Base-by-base conservation (phyloP, 2,888 invertebrate species). In the Pristionchus mayeri region DNA sequence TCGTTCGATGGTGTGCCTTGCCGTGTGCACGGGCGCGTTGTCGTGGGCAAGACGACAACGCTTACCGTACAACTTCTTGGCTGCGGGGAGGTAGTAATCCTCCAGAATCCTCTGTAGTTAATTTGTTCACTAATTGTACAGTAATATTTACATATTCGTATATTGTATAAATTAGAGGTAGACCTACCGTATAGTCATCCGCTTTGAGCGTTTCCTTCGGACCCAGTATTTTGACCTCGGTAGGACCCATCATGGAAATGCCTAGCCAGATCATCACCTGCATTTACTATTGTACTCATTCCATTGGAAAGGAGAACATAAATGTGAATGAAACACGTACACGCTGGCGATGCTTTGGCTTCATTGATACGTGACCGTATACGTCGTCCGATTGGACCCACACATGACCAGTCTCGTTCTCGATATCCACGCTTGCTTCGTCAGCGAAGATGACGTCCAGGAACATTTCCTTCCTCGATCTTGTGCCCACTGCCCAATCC, bases 201-300 rank as follows among this genome's bases (percentile, higher is more conserved):
- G 16, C 2, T 21, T 67, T 67, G 6, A 67, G 18, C 3, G 7
- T 40, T 21, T 67, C 67, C 21, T 34, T 67, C 18, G 67, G 67
- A 6, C 67, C 67, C 21, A 67, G 21, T 2, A 67, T 67, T n/a
- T 67, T 67, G 67, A 67, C 21, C 37, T 67, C 40, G 6, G 67
- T 37, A n/a, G 67, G 21, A 3, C 67, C 67, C 67, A 67, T 67
- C 67, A 67, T 67, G 1, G 67, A 67, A 6, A 67, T 67, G 0
- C 37, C 67, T 3, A 67, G 18, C 67, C 67, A 67, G 6, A 67
- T 67, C 67, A 67, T 67, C 21, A 67, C 67, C 67, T 67, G 2
- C 21, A 54, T 21, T 54, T 13, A 16, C 21, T 27, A 34, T 37
- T 2, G 13, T 34, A 11, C 13, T 57, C 57, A 34, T 63, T 24